Conservation (phyloP, 1,140 invertebrate species). For the Drosophila lini region DNA sequence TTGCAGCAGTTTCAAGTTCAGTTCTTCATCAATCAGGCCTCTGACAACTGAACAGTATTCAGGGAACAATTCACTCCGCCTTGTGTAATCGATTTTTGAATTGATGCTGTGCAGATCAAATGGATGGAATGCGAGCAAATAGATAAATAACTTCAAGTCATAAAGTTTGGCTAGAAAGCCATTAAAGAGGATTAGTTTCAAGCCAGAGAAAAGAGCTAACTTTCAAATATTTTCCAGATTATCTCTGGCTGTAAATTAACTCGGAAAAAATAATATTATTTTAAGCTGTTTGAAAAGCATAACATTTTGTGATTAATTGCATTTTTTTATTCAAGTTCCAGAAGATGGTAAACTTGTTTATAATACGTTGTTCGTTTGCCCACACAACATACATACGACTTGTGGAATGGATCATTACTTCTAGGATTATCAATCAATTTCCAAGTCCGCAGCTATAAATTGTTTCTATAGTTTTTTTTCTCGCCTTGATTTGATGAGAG, state of each 20-base stretch:
- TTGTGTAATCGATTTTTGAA: constrained; percentile 55
- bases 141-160: constrained; percentile 1
- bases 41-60: constrained; percentile 60
- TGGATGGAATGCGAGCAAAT: constrained; percentile 6
- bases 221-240: not conserved
- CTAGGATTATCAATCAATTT: constrained; percentile 46
- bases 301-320: constrained; percentile 17
- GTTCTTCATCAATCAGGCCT: constrained; percentile 75
- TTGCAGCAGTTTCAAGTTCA: constrained; percentile 73
- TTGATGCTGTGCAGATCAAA: constrained; percentile 43
- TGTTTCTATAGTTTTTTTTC: constrained; percentile 6
- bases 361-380: not conserved
- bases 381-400: not conserved
- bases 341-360: constrained; percentile 12
- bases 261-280: constrained; percentile 2
- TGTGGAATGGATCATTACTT: constrained; percentile 30
- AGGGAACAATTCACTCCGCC: constrained; percentile 30
- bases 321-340: constrained; percentile 1
- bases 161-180: not conserved
- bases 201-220: not conserved
- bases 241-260: not conserved
- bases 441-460: constrained; percentile 36
- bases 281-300: constrained; percentile 1
- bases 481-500: constrained; percentile 18
- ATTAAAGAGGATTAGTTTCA: constrained; percentile 1